These are phyloP conservation scores for Sebastes variabilis DNA, from an alignment of 2,797 vertebrate species.

Conservation along the genomic window DNA sequence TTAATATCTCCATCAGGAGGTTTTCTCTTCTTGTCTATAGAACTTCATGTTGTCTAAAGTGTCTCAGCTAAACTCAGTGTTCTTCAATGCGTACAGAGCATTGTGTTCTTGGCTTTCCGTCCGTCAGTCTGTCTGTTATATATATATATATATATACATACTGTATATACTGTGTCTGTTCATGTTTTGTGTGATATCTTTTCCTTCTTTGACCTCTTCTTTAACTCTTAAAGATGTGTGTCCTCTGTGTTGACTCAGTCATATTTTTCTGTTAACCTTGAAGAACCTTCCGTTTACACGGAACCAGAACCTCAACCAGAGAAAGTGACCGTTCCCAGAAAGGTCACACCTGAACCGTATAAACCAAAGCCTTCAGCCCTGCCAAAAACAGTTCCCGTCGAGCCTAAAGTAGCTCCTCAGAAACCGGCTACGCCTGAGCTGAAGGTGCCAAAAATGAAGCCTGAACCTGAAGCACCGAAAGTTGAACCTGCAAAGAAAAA, in stretches of 20 bases:
- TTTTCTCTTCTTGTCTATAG: neutral
- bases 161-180: neutral
- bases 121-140: neutral
- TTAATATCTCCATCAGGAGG: neutral
- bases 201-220: conserved; percentile 10
- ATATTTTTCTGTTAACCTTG: conserved; percentile 78
- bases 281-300: conserved; percentile 60
- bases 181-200: conserved; percentile 4
- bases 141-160: too few species aligned
- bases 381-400: conserved; percentile 42
- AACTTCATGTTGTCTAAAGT: neutral
- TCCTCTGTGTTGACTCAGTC: conserved; percentile 40
- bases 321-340: conserved; percentile 9
- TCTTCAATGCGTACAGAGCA: conserved; percentile 66
- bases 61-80: neutral
- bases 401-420: conserved; percentile 36
- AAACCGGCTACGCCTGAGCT: neutral
- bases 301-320: conserved; percentile 48
- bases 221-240: conserved; percentile 26
- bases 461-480: conserved; percentile 22
- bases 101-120: conserved; percentile 5
- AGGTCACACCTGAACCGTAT: conserved; percentile 30
- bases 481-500: conserved; percentile 50
- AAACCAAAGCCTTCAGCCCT: conserved; percentile 55
- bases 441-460: conserved; percentile 27